Percentiles rank a stretch among this genome's conserved stretches.
phyloP scores from a whole-genome alignment of 1,140 invertebrate species.

The Saccostrea glomerata region DNA sequence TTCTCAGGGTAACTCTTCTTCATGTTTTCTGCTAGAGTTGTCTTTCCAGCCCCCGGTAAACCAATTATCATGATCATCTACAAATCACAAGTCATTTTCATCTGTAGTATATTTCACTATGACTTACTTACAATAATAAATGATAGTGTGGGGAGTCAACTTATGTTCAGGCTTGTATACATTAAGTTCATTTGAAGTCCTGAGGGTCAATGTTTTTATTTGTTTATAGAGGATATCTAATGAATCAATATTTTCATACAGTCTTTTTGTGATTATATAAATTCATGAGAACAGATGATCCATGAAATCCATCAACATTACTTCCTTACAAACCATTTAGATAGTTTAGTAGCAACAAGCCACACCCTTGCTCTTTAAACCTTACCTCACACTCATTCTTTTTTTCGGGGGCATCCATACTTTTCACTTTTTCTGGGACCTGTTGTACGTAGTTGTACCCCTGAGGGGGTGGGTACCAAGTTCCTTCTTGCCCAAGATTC shows the following conservation, averaged over 20 bases:
- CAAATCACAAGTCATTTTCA: conserved; percentile 31
- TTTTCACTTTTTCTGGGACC: conserved; percentile 83
- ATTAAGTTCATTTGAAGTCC: too few species aligned
- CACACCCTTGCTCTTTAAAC: background rate
- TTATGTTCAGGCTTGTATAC: too few species aligned
- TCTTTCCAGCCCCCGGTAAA: conserved; percentile 93
- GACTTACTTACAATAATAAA: too few species aligned
- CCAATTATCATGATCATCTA: conserved; percentile 95
- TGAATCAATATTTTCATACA: too few species aligned
- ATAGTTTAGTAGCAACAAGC: background rate
- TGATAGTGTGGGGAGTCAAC: too few species aligned
- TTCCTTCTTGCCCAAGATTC: conserved; percentile 89
- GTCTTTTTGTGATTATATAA: too few species aligned
- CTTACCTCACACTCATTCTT: conserved; percentile 89
- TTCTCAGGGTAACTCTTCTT: conserved; percentile 86
- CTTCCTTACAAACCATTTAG: background rate
- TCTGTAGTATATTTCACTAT: too few species aligned
- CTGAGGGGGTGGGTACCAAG: conserved; percentile 80
- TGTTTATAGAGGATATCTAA: too few species aligned
- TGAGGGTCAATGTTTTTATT: too few species aligned
- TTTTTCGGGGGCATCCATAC: conserved; percentile 85
- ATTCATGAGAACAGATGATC: too few species aligned
- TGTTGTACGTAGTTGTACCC: conserved; percentile 83
- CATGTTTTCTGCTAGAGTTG: conserved; percentile 90
- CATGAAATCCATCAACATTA: too few species aligned